These are phyloP conservation scores for Mirza zaza DNA, from an alignment of 2,113 vertebrate species.

Conservation along the genomic window DNA sequence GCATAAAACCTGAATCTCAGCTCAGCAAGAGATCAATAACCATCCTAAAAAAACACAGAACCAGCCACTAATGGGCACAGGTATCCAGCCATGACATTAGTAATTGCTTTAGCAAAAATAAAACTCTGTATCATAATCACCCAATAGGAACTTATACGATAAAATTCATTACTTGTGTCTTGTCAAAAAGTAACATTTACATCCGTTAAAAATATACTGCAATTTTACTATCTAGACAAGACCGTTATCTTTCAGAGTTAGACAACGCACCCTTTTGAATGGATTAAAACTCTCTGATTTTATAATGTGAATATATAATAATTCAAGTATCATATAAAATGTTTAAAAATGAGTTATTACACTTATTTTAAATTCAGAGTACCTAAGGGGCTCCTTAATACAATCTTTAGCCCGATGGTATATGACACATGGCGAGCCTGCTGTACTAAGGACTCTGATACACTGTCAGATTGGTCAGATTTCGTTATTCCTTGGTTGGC, in stretches of 20 bases:
- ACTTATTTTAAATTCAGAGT: conserved; percentile 73
- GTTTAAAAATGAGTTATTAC: conserved; percentile 68
- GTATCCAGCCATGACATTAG: conserved; percentile 83
- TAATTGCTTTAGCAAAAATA: conserved; percentile 85
- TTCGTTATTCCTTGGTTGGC: conserved; percentile 56
- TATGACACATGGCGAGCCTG: neutral
- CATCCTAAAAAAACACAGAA: conserved; percentile 86
- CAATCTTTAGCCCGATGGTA: neutral
- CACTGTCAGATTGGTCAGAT: conserved; percentile 65
- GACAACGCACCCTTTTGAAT: conserved; percentile 28
- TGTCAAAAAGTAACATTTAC: conserved; percentile 84
- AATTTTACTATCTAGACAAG: conserved; percentile 80
- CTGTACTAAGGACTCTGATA: neutral
- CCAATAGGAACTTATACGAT: conserved; percentile 75
- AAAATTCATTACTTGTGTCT: conserved; percentile 81
- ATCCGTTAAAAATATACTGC: conserved; percentile 80
- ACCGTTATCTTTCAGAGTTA: conserved; percentile 80
- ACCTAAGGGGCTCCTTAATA: conserved; percentile 52
- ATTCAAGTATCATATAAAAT: conserved; percentile 67
- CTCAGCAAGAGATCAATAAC: conserved; percentile 99
- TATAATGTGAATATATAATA: conserved; percentile 70
- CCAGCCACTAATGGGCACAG: conserved; percentile 82
- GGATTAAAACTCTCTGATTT: conserved; percentile 68
- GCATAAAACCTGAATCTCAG: conserved; percentile 95
- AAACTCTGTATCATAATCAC: conserved; percentile 78